A percentile compares a stretch with the other conserved stretches of the same genome.
Evolutionary conservation across 1,140 invertebrate genomes (phyloP).

Genomic region (Maniola jurtina): DNA sequence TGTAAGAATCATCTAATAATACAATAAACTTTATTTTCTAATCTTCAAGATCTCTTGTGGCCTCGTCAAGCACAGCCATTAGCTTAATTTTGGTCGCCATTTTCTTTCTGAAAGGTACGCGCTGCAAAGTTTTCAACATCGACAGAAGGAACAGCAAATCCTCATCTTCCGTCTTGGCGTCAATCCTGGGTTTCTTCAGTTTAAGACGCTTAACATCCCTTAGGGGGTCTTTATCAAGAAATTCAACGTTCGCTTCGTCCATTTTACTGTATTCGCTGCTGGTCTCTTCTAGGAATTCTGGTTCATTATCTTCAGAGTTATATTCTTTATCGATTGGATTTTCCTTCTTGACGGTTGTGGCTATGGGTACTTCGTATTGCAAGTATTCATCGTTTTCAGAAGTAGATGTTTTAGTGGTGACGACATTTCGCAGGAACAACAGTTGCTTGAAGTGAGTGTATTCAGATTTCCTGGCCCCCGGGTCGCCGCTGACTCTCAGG

Average conservation of each 20-base stretch:
- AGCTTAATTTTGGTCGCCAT: conserved; percentile 25
- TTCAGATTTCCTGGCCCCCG: conserved; percentile 23
- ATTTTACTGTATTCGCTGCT: not conserved
- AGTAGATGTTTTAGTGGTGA: not conserved
- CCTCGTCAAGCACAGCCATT: conserved; percentile 18
- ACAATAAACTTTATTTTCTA: not conserved
- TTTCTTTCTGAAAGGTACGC: conserved; percentile 16
- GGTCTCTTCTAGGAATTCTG: not conserved
- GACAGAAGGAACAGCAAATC: conserved; percentile 24
- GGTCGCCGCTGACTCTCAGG: not conserved
- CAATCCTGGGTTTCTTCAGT: conserved; percentile 3
- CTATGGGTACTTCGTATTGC: conserved; percentile 5
- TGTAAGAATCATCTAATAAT: too few relatives aligned
- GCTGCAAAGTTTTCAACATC: conserved; percentile 17
- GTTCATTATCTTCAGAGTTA: not conserved
- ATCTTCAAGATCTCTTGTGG: conserved; percentile 11
- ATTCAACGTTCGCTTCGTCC: not conserved
- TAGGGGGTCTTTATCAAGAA: conserved; percentile 7
- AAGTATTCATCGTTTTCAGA: not conserved
- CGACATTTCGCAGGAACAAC: conserved; percentile 9
- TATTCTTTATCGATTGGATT: not conserved
- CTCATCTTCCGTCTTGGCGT: conserved; percentile 7
- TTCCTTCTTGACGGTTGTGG: conserved; percentile 1
- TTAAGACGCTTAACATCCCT: conserved; percentile 4
- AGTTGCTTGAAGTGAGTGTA: conserved; percentile 21